Base-by-base conservation (phyloP, 1,140 invertebrate species). In the Drosophila guanche region DNA sequence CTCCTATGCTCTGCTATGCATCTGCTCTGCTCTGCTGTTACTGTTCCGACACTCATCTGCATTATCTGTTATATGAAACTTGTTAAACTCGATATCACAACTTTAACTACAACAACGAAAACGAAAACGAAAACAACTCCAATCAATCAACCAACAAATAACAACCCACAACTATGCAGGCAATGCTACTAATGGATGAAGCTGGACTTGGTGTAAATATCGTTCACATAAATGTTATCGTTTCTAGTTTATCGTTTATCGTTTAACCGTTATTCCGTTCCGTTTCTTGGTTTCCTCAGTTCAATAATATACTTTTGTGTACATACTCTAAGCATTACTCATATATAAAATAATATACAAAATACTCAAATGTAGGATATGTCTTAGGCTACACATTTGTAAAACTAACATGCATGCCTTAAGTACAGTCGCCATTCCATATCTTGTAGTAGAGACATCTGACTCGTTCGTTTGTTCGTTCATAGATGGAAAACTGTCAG, bases 171-270 rank as follows among this genome's bases (percentile, higher is more conserved):
- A 76, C 69, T 81, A 20, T 20, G 91, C 92, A 97, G 96, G 96
- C 96, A 92, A 96, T 97, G 96, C 96, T 96, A 94, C 95, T 96
- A 84, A 96, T 97, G 96, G 96, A 96, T 93, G 95, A 95, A 93
- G 95, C 94, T 92, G 95, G 95, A 93, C 94, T 94, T 93, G 94
- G 95, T 95, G 95, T 96, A 96, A 96, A 95, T 96, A 96, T 95
- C 90, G 81, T 81, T 86, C 83, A 75, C 63, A 84, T 62, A 74
- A 69, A 25, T 75, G 70, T 84, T 84, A 56, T 81, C 55, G 61
- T 20, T 20, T 20, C 16, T 20, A 20, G 42, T 67, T 62, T 71
- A 70, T 61, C 12, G 52, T 71, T 79, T 75, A 54, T 48, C 3
- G 42, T 46, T 63, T 33, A 7, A 1, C 27, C 27, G 27, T 29